These are phyloP conservation scores for Acromyrmex heyeri DNA, from an alignment of 1,140 invertebrate genomes.

Conservation along the genomic window DNA sequence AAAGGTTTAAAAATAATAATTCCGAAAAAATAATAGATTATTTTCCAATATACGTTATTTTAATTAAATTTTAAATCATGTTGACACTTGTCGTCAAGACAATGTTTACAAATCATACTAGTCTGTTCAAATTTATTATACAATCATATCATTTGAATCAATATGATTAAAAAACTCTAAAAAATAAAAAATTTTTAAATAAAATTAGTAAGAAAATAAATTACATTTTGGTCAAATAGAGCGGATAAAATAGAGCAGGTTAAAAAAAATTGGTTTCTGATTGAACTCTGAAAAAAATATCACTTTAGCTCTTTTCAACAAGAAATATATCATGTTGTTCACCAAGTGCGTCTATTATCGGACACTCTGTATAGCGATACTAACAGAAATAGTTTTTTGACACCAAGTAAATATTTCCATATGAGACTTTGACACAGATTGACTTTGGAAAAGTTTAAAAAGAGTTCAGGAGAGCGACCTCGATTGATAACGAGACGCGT, in stretches of 20 bases:
- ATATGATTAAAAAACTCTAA: too few relatives aligned
- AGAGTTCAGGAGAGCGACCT: slow-evolving; percentile 13
- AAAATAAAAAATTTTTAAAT: too few relatives aligned
- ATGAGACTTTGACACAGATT: neutral
- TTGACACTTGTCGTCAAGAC: too few relatives aligned
- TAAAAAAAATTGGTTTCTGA: neutral
- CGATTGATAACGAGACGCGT: slow-evolving; percentile 25
- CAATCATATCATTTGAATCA: too few relatives aligned
- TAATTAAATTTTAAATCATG: too few relatives aligned
- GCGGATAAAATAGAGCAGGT: too few relatives aligned
- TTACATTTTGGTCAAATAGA: too few relatives aligned
- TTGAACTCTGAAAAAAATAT: neutral
- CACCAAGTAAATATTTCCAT: neutral
- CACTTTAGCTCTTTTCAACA: neutral
- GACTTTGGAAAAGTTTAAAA: neutral
- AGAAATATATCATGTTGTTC: neutral
- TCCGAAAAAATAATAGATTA: neutral
- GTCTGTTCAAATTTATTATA: too few relatives aligned
- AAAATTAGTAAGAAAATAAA: too few relatives aligned
- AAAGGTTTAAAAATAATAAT: neutral
- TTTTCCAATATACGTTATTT: neutral
- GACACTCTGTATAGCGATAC: neutral
- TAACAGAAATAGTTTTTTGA: neutral
- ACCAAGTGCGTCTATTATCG: slow-evolving; percentile 3
- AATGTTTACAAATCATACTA: too few relatives aligned